Conservation (phyloP, 2,888 invertebrate genomes). For the Euplagia quadripunctaria region DNA sequence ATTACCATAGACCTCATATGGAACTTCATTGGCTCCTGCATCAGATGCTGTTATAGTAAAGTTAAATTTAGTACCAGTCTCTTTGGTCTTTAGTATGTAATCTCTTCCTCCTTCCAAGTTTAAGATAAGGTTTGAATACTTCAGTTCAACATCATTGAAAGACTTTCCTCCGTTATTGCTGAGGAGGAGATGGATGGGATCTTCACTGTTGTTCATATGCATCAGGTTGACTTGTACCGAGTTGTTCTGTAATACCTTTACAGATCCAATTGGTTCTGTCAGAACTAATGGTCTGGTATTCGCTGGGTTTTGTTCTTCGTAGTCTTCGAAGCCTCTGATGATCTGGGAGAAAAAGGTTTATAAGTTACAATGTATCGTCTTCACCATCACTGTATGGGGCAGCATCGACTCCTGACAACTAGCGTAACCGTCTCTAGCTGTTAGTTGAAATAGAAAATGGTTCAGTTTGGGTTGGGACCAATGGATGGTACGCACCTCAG, state of each 20-base stretch:
- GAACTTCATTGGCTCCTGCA: conserved; percentile 56
- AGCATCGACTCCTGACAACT: too few species aligned
- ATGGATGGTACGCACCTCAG: background rate
- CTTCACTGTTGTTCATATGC: conserved; percentile 71
- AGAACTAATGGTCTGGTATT: conserved; percentile 66
- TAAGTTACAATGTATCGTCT: background rate
- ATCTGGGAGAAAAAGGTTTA: conserved; percentile 35
- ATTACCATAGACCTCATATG: conserved; percentile 58
- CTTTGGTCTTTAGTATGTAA: conserved; percentile 81
- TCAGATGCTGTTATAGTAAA: conserved; percentile 77
- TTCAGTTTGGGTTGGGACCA: background rate
- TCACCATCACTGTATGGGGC: background rate
- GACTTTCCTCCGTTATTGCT: conserved; percentile 77
- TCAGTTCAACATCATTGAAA: conserved; percentile 75
- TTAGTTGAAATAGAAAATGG: background rate
- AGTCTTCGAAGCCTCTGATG: conserved; percentile 56
- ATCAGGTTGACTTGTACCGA: conserved; percentile 82
- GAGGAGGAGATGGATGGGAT: conserved; percentile 77
- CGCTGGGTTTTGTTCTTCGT: conserved; percentile 37
- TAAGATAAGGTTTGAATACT: conserved; percentile 75
- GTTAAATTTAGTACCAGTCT: conserved; percentile 82
- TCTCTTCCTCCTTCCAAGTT: conserved; percentile 80
- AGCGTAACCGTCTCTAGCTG: too few species aligned
- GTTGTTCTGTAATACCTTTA: conserved; percentile 82
- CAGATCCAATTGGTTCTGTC: conserved; percentile 79